phyloP scores from a whole-genome alignment of 2,113 vertebrate species.

The Halcyon malimbica region DNA sequence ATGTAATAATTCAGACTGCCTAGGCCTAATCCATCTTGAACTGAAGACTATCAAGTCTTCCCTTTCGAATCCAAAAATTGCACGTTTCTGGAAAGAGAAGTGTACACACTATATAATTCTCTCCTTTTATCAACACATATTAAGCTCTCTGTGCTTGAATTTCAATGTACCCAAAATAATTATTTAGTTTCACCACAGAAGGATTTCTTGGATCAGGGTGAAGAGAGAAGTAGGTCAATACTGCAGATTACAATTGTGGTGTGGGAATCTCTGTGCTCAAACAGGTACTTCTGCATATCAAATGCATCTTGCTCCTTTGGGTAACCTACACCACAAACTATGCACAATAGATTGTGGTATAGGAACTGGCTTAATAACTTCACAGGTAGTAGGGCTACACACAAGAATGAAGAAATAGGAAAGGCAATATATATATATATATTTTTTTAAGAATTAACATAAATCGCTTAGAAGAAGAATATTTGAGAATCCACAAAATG shows the following conservation, averaged over 20 bases:
- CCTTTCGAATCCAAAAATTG: neutral
- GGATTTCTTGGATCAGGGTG: neutral
- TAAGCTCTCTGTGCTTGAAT: neutral
- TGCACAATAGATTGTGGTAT: fast-evolving
- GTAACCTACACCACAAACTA: neutral
- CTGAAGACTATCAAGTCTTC: neutral
- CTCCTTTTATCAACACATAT: neutral
- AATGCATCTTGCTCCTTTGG: neutral
- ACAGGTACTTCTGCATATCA: neutral
- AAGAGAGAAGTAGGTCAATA: neutral
- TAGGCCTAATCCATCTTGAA: neutral
- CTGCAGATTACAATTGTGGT: neutral
- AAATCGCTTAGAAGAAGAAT: neutral
- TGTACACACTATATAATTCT: neutral
- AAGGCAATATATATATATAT: neutral
- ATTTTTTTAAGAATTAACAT: neutral
- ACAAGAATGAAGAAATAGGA: neutral
- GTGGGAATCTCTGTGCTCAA: neutral
- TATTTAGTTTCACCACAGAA: neutral
- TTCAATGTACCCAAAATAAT: neutral
- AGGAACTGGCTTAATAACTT: neutral
- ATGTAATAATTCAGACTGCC: neutral
- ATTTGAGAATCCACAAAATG: neutral
- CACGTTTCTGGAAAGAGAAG: neutral
- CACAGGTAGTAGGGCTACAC: neutral